These are phyloP conservation scores for Choristoneura fumiferana DNA, from an alignment of 1,140 invertebrate genomes.

Conservation along the genomic window DNA sequence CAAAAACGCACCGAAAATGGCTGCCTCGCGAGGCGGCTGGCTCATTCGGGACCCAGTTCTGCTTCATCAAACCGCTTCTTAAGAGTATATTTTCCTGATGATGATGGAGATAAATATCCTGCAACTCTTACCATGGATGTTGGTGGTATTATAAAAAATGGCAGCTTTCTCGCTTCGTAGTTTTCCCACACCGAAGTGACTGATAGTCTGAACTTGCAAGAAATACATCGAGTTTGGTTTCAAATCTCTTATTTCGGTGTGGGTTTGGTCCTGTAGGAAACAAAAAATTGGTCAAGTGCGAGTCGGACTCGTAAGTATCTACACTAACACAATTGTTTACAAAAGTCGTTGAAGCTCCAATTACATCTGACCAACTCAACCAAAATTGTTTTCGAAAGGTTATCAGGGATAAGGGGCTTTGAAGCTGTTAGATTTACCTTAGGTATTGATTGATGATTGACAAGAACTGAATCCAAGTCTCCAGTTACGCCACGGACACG, in stretches of 20 bases:
- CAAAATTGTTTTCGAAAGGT: too few species aligned
- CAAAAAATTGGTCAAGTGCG: not conserved
- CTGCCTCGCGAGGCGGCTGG: too few species aligned
- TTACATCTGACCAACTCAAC: too few species aligned
- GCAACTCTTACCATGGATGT: conserved; percentile 63
- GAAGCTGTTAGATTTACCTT: conserved; percentile 67
- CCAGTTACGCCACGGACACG: conserved; percentile 75
- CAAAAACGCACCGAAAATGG: too few species aligned
- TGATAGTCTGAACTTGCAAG: conserved; percentile 85
- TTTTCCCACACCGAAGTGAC: conserved; percentile 81
- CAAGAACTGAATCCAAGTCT: conserved; percentile 79
- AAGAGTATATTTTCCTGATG: too few species aligned
- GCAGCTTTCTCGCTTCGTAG: conserved; percentile 83
- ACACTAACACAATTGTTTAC: too few species aligned
- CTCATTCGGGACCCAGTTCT: too few species aligned
- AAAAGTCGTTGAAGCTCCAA: too few species aligned
- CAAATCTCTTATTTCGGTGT: conserved; percentile 80
- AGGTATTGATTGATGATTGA: conserved; percentile 79
- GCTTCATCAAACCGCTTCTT: too few species aligned
- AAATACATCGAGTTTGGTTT: conserved; percentile 84
- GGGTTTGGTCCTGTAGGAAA: conserved; percentile 79
- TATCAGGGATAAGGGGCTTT: too few species aligned
- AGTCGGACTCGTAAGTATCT: too few species aligned
- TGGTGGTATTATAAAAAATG: conserved; percentile 83
- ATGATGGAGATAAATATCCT: too few species aligned